phyloP scores from a whole-genome alignment of 2,888 invertebrate species.

The Cerastoderma edule region DNA sequence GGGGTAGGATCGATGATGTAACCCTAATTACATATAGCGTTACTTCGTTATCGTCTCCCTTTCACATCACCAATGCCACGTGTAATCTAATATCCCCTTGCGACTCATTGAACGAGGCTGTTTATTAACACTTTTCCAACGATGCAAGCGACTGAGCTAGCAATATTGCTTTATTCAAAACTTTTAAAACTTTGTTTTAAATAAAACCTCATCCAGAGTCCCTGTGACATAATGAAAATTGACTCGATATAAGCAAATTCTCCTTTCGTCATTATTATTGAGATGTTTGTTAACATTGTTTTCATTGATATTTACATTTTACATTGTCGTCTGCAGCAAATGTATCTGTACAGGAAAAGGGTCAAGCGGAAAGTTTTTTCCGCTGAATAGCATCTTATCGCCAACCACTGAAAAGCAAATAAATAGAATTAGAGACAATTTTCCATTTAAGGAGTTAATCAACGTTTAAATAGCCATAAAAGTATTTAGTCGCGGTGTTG shows the following conservation, averaged over 20 bases:
- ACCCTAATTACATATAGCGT: constrained; percentile 19
- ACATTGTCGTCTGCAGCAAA: too few relatives aligned
- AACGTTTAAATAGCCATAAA: constrained; percentile 56
- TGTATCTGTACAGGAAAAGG: too few relatives aligned
- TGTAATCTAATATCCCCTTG: constrained; percentile 20
- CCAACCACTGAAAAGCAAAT: constrained; percentile 53
- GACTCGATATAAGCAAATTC: too few relatives aligned
- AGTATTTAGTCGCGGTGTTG: constrained; percentile 43
- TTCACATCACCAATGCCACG: constrained; percentile 17
- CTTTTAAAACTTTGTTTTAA: too few relatives aligned
- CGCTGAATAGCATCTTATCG: constrained; percentile 23
- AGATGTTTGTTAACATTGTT: too few relatives aligned
- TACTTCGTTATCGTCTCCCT: constrained; percentile 26
- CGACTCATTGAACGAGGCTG: constrained; percentile 29
- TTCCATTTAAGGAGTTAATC: constrained; percentile 60
- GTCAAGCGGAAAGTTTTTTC: constrained; percentile 8
- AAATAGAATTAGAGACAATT: constrained; percentile 58
- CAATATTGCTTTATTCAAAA: too few relatives aligned
- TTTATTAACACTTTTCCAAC: too few relatives aligned
- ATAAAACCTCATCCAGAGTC: too few relatives aligned
- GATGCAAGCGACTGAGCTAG: too few relatives aligned
- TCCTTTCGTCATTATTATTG: too few relatives aligned
- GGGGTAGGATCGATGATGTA: constrained; percentile 22
- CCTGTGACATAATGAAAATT: too few relatives aligned
- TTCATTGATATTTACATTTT: too few relatives aligned